Evolutionary conservation across 2,888 invertebrate species (phyloP).

Genomic region (Ryuthela nishihirai): DNA sequence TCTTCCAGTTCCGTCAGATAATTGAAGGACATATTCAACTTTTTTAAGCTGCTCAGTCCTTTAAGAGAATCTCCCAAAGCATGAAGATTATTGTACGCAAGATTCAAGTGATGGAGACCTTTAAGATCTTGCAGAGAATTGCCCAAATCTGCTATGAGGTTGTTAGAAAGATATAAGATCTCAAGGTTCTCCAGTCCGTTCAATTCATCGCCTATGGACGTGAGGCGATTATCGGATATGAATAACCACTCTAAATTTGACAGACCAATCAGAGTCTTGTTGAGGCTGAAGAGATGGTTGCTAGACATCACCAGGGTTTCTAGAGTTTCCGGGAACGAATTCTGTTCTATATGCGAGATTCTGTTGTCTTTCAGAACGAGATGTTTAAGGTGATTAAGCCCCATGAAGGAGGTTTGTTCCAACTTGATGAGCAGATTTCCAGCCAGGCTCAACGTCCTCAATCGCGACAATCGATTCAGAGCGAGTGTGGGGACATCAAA

Average conservation of each 20-base stretch:
- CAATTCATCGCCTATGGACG: conserved; percentile 3
- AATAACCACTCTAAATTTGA: conserved; percentile 24
- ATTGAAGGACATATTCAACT: conserved; percentile 21
- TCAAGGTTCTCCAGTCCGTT: conserved; percentile 4
- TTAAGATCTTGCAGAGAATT: conserved; percentile 5
- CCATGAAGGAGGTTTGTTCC: neutral
- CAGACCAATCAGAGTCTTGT: conserved; percentile 44
- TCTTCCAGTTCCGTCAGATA: conserved; percentile 16
- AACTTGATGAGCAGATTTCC: conserved; percentile 20
- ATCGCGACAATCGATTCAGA: conserved; percentile 2
- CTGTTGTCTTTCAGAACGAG: conserved; percentile 12
- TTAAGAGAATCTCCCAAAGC: conserved; percentile 4
- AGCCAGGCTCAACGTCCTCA: conserved; percentile 15
- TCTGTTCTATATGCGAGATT: conserved; percentile 10
- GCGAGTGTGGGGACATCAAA: conserved; percentile 20
- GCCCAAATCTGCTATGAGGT: conserved; percentile 6
- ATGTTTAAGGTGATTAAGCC: neutral
- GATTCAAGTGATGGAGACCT: conserved; percentile 12
- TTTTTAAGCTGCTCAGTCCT: conserved; percentile 1
- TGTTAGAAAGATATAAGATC: conserved; percentile 1
- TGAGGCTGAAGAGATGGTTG: conserved; percentile 46
- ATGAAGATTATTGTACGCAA: conserved; percentile 22
- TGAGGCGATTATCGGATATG: conserved; percentile 6
- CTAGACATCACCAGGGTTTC: conserved; percentile 47
- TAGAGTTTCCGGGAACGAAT: conserved; percentile 46